Evolutionary conservation across 2,888 invertebrate genomes (phyloP).

Genomic region (Mimumesa dahlbomi): DNA sequence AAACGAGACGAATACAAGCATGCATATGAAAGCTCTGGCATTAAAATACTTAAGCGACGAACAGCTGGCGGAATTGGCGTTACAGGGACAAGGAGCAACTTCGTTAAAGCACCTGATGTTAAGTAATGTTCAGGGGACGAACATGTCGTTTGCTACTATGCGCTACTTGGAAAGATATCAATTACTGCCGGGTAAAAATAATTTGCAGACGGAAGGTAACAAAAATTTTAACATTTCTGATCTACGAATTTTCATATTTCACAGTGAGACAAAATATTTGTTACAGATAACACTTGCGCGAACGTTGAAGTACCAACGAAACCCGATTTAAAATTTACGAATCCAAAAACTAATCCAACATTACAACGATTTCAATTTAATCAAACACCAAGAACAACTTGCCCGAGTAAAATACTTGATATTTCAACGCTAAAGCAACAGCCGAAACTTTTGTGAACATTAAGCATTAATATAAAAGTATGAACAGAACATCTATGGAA

Average conservation of each 20-base stretch:
- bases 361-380: constrained; percentile 49
- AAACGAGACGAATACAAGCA: constrained; percentile 81
- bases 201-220: constrained; percentile 64
- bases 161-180: constrained; percentile 87
- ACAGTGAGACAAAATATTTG: background rate
- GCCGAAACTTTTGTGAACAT: constrained; percentile 84
- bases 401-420: constrained; percentile 84
- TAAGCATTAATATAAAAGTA: too few relatives aligned
- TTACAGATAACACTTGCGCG: constrained; percentile 30
- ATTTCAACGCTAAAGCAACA: constrained; percentile 86
- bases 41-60: constrained; percentile 83
- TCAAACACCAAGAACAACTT: constrained; percentile 64
- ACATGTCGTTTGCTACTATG: constrained; percentile 87
- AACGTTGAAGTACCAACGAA: constrained; percentile 29
- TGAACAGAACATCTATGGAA: too few relatives aligned
- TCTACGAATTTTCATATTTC: background rate
- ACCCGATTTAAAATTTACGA: constrained; percentile 29
- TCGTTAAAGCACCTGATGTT: constrained; percentile 72
- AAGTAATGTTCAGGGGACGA: constrained; percentile 78
- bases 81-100: constrained; percentile 68
- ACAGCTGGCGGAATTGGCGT: constrained; percentile 77
- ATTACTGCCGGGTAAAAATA: constrained; percentile 81
- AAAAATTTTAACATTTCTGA: too few relatives aligned
- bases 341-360: constrained; percentile 35
- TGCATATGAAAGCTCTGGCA: constrained; percentile 82